These are phyloP conservation scores for Pseudochirops corinnae DNA, from an alignment of 2,797 vertebrate species.

Conservation along the genomic window DNA sequence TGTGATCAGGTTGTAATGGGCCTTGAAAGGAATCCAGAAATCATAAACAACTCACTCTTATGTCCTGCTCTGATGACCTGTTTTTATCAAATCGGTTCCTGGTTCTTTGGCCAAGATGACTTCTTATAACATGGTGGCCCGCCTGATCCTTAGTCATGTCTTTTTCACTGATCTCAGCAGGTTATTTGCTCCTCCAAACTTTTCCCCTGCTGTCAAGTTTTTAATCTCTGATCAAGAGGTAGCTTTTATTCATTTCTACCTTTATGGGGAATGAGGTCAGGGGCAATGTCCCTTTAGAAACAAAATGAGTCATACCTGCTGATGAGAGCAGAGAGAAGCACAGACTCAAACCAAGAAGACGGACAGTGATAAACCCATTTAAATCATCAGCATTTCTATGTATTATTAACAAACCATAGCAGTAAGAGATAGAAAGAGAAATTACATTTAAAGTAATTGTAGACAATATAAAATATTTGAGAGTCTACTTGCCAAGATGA, in stretches of 20 bases:
- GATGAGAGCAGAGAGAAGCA: neutral
- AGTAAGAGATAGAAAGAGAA: too few relatives aligned
- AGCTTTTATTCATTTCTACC: neutral
- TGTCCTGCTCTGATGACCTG: neutral
- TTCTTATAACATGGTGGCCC: neutral
- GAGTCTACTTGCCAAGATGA: too few relatives aligned
- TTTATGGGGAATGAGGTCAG: neutral
- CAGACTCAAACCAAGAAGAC: neutral
- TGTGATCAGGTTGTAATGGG: neutral
- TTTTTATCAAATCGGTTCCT: neutral
- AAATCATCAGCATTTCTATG: too few relatives aligned
- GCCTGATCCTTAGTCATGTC: neutral
- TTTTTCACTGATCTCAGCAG: neutral
- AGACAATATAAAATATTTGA: too few relatives aligned
- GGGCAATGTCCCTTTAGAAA: neutral
- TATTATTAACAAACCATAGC: too few relatives aligned
- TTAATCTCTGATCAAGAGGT: neutral
- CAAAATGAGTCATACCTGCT: neutral
- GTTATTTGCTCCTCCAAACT: neutral
- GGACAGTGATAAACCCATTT: too few relatives aligned
- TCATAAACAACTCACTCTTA: neutral
- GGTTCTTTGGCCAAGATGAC: neutral
- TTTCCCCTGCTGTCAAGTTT: neutral
- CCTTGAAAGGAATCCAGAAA: neutral
- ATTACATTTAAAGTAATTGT: too few relatives aligned